A percentile compares a stretch with the other conserved stretches of the same genome.
phyloP scores from a whole-genome alignment of 1,140 invertebrate genomes.

The Oedothorax gibbosus region DNA sequence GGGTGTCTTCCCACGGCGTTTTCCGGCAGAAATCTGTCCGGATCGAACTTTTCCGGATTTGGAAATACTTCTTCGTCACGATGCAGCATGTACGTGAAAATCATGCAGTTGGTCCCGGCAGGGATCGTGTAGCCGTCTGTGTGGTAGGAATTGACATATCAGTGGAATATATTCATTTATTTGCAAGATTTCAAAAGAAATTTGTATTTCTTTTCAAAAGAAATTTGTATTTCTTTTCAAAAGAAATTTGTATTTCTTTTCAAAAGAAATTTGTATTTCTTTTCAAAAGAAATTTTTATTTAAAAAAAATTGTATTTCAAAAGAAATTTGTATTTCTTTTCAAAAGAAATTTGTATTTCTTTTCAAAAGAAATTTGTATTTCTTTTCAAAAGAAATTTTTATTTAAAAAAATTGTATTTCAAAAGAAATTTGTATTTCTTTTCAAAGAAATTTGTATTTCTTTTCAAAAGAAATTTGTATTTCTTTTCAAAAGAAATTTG shows the following conservation, averaged over 20 bases:
- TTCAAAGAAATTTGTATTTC: no score
- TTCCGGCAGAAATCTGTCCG: constrained; percentile 70
- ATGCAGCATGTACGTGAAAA: constrained; percentile 66
- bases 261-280: no score
- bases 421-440: no score
- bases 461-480: no score
- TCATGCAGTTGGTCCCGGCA: constrained; percentile 67
- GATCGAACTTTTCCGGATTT: constrained; percentile 73
- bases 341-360: no score
- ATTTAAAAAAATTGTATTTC: no score
- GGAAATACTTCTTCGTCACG: constrained; percentile 68
- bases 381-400: no score
- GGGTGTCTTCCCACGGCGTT: constrained; percentile 68
- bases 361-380: no score
- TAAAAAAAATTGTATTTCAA: no score
- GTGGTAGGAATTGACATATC: constrained; percentile 21
- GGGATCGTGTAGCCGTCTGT: constrained; percentile 71
- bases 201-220: not conserved
- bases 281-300: no score
- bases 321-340: no score
- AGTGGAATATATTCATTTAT: constrained; percentile 61
- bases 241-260: not conserved
- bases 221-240: not conserved
- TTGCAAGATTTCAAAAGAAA: not conserved
- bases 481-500: no score